Base-by-base conservation (phyloP, 2,113 vertebrate genomes). In the Columbina picui region DNA sequence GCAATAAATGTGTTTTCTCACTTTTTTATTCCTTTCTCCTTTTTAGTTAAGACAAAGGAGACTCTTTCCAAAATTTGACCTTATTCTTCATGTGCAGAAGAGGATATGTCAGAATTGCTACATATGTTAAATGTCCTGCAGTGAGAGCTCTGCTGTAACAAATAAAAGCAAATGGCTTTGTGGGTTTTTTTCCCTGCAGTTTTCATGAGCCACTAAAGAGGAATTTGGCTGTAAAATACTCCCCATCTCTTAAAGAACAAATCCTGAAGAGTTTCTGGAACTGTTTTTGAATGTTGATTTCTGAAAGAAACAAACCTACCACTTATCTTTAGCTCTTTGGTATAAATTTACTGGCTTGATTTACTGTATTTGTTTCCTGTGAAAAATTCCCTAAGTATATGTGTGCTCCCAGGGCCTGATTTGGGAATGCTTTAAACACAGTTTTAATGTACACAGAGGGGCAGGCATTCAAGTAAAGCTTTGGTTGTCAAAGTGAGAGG, bases 171-270 rank as follows among this genome's bases (percentile, higher is more conserved):
- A 96, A 82, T 83, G 27, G 6, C 18, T 83, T 50, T 52, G 21
- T 41, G 30, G 1, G 0, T 17, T 69, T 69, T 77, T 56, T 39
- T 3, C 4, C 38, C 55, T 87, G 56, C 25, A 63, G 25, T 89
- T 89, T 95, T 94, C 56, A 53, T 71, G 69, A 84, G 8, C 34
- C 87, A 75, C 6, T 89, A 69, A 90, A 89, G 77, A 96, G 23
- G 36, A 92, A 60, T 71, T 87, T 87, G 53, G 10, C 53, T 76
- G 57, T 56, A 91, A 93, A 89, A 91, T 49, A 50, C 20, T 53
- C 23, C 19, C 16, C 4, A 27, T 64, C 22, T 11, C 45, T 79
- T 90, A 76, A 69, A 89, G 86, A 90, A 82, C 10, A 94, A 71
- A 87, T 76, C n/a, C 25, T 49, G 25, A 60, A 83, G 26, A 82